phyloP scores from a whole-genome alignment of 2,113 vertebrate genomes.

The Ceratotherium simum region DNA sequence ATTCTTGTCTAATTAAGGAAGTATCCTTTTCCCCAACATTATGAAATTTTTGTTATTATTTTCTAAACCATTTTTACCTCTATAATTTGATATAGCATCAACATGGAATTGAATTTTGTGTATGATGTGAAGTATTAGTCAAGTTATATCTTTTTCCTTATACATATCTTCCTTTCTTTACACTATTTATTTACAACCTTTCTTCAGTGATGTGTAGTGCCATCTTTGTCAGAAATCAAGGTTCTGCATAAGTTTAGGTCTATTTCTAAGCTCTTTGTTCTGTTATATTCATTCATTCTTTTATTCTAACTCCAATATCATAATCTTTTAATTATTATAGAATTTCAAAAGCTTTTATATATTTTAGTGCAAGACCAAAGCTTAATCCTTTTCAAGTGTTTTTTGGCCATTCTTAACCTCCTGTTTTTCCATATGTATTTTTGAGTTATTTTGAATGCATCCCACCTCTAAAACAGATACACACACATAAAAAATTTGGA shows the following conservation, averaged over 20 bases:
- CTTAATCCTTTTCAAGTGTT: not conserved
- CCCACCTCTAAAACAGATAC: not conserved
- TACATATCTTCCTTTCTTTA: not conserved
- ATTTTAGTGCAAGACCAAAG: not conserved
- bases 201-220: not conserved
- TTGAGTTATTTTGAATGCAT: not conserved
- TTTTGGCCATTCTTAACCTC: not conserved
- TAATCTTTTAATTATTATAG: not conserved
- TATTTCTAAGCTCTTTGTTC: not conserved
- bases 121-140: not conserved
- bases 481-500: not conserved
- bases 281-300: not conserved
- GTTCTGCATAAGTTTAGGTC: not conserved
- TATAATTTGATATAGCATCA: not conserved
- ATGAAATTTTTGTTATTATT: not conserved
- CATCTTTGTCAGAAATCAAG: not conserved
- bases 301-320: not conserved
- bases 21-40: not conserved
- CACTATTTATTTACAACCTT: not conserved
- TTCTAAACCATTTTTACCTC: not conserved
- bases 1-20: not conserved
- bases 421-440: not conserved
- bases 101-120: not conserved
- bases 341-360: not conserved
- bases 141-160: not conserved